Evolutionary conservation across 2,797 vertebrate genomes (phyloP).

Genomic region (Danio choprae): DNA sequence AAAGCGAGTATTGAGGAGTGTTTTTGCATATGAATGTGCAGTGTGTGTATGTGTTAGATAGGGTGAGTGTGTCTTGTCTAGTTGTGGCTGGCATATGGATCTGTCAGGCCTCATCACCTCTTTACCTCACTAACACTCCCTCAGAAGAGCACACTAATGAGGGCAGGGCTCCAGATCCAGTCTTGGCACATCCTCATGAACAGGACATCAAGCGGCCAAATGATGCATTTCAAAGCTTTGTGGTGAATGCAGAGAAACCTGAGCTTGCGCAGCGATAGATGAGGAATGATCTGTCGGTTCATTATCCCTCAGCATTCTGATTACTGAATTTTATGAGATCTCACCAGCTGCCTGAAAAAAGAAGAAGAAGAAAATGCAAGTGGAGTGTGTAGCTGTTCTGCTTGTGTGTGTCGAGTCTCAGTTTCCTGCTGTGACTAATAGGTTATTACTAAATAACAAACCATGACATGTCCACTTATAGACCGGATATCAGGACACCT

Average conservation of each 20-base stretch:
- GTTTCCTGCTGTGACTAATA: constrained; percentile 17
- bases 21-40: constrained; percentile 32
- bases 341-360: constrained; percentile 12
- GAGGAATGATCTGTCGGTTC: constrained; percentile 29
- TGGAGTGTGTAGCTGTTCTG: constrained; percentile 17
- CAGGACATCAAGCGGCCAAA: constrained; percentile 32
- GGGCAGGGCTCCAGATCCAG: neutral
- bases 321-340: constrained; percentile 17
- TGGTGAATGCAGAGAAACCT: constrained; percentile 32
- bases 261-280: constrained; percentile 22
- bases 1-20: neutral
- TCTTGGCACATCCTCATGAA: constrained; percentile 29
- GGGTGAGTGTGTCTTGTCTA: neutral
- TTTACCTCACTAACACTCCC: constrained; percentile 27
- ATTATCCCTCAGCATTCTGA: constrained; percentile 35
- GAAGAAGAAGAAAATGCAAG: neutral
- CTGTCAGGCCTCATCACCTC: constrained; percentile 49
- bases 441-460: constrained; percentile 39
- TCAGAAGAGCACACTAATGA: constrained; percentile 40
- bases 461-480: constrained; percentile 1
- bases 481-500: constrained; percentile 4
- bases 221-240: constrained; percentile 32
- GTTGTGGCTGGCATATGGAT: constrained; percentile 43
- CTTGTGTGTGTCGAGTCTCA: constrained; percentile 9
- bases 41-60: neutral